A percentile compares a stretch with the other conserved stretches of the same genome.
phyloP scores from a whole-genome alignment of 2,888 invertebrate species.

The Meloe dianella region DNA sequence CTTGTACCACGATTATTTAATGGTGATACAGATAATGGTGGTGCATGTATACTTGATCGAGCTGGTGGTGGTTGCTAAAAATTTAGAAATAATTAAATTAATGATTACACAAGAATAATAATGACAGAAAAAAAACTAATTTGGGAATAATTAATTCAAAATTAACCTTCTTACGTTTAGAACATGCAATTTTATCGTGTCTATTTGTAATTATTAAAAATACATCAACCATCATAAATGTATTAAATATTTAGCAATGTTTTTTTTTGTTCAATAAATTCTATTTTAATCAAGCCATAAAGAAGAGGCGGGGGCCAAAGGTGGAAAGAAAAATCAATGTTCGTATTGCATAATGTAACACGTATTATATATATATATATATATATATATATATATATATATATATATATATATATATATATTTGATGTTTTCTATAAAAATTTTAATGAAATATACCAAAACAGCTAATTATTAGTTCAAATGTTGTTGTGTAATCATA shows the following conservation, averaged over 20 bases:
- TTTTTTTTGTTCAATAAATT: background rate
- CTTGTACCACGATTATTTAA: conserved; percentile 60
- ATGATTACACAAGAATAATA: background rate
- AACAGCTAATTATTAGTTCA: conserved; percentile 1
- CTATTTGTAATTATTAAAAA: background rate
- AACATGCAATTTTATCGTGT: background rate
- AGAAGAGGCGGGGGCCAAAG: background rate
- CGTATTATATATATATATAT: background rate
- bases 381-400: background rate
- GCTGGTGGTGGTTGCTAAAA: conserved; percentile 63
- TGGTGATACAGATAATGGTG: conserved; percentile 63
- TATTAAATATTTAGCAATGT: no score
- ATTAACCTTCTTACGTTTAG: background rate
- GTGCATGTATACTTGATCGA: conserved; percentile 59
- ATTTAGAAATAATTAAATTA: conserved; percentile 21
- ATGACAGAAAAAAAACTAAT: background rate
- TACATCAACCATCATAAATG: no score
- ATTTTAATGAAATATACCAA: background rate
- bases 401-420: no score
- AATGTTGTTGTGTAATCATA: conserved; percentile 5
- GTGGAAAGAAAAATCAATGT: background rate
- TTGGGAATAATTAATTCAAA: background rate
- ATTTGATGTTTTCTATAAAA: no score
- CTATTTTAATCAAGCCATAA: background rate
- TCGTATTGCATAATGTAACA: background rate